These are phyloP conservation scores for Aurelia aurita DNA, from an alignment of 30 jellyfish, hydroid and myxozoan genomes.

Conservation along the genomic window DNA sequence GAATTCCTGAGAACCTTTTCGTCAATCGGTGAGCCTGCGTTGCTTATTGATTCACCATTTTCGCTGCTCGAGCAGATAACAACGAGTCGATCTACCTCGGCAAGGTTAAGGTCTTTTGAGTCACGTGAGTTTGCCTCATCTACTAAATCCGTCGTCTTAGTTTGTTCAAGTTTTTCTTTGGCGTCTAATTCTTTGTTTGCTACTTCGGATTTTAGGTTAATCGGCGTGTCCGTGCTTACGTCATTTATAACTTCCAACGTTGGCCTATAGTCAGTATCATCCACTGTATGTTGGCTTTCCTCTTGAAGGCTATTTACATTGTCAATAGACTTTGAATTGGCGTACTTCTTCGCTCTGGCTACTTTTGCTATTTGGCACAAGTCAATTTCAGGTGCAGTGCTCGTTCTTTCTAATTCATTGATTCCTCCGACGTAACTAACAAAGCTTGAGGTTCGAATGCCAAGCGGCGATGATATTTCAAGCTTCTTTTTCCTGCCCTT, in stretches of 20 bases:
- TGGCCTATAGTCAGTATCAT: constrained; percentile 16
- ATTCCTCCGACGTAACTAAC: constrained; percentile 80
- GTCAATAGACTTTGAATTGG: constrained; percentile 27
- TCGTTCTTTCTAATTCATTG: constrained; percentile 54
- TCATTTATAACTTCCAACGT: constrained; percentile 47
- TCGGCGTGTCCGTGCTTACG: constrained; percentile 43
- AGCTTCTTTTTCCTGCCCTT: constrained; percentile 63
- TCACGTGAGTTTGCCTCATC: neutral
- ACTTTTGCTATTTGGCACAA: constrained; percentile 49
- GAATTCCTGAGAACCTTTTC: constrained; percentile 55
- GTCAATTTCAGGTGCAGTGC: constrained; percentile 71
- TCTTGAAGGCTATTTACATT: constrained; percentile 4
- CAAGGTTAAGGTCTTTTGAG: neutral
- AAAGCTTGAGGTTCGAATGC: constrained; percentile 65
- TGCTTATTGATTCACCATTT: neutral
- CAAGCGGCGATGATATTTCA: constrained; percentile 80
- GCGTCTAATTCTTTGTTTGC: neutral
- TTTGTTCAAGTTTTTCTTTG: neutral
- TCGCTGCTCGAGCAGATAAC: constrained; percentile 28
- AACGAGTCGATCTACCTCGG: constrained; percentile 26
- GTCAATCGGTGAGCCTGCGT: constrained; percentile 52
- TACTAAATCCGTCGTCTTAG: neutral
- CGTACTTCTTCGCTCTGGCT: constrained; percentile 23
- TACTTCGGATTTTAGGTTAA: neutral
- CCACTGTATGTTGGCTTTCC: neutral